A percentile compares a stretch with the other conserved stretches of the same genome.
These are phyloP conservation scores for Formica exsecta DNA, from an alignment of 1,140 invertebrate genomes.

Conservation along the genomic window DNA sequence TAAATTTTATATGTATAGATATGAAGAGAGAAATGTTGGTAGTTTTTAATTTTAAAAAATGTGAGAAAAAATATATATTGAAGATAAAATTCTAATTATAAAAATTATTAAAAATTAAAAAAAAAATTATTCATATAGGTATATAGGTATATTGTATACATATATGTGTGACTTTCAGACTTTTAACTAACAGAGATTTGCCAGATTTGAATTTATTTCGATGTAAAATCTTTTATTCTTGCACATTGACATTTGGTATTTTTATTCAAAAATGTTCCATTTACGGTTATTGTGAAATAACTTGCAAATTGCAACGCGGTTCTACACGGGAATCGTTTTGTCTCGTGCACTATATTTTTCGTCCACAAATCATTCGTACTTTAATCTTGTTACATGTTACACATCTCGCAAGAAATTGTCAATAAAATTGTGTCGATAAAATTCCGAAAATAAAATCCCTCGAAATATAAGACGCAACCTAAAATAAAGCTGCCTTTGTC, in stretches of 20 bases:
- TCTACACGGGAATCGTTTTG: background rate
- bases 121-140: background rate
- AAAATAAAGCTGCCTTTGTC: conserved; percentile 1
- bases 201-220: conserved; percentile 10
- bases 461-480: background rate
- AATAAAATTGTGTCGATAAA: conserved; percentile 2
- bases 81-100: background rate
- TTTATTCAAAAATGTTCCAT: conserved; percentile 2
- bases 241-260: background rate
- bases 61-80: background rate
- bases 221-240: conserved; percentile 6
- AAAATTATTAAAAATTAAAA: background rate
- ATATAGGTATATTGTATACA: no score
- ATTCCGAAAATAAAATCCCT: conserved; percentile 32
- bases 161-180: background rate
- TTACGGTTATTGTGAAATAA: background rate
- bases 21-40: background rate
- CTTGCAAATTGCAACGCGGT: background rate
- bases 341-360: background rate
- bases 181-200: background rate
- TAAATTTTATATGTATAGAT: background rate
- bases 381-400: conserved; percentile 5
- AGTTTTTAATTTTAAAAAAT: background rate
- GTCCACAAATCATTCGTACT: background rate
- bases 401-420: background rate